Evolutionary conservation across 1,140 invertebrate species (phyloP), one percentile per base, ranked within the genome.

Genomic region (Ceratina japonica): DNA sequence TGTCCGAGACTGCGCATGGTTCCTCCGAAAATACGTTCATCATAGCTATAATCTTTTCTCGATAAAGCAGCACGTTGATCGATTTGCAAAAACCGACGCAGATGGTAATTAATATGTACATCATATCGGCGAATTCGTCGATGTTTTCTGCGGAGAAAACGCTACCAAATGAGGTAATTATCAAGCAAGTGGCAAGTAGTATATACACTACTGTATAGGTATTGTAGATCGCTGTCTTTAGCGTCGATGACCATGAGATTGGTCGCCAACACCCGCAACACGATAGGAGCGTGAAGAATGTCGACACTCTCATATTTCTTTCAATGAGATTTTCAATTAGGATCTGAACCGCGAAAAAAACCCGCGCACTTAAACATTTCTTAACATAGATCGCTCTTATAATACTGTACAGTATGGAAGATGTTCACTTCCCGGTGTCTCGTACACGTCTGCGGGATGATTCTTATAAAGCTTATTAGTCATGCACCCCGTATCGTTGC

Each of bases 61-160:
- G 75, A 63, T 79, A 74, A 2, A 81, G 0, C 16, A 80, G 22
- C 22, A 86, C n/a, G 51, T 77, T 86, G 1, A 27, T 12, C 7
- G 76, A 13, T 61, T 88, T 88, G 2, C 66, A 75, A n/a, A 69
- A 73, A 5, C 58, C 73, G 3, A 80, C 80, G 0, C 75, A 66
- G n/a, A 85, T 65, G 8, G 83, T 74, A 3, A 89, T 37, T 13
- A 81, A 66, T 18, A 86, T 79, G 49, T 80, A 86, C 7, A 82
- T 78, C 72, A 77, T 87, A 24, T 85, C 80, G 0, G 81, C 78
- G 1, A 86, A 79, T 0, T 78, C 65, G 0, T 85, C 73, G 0
- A 80, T 24, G 64, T 80, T 77, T 16, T 80, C 31, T 3, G 74
- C 80, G 81, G 0, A 27, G 3, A 4, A 72, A 0, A 61, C 20